Evolutionary conservation across 1,140 invertebrate species (phyloP).

Genomic region (Macrosteles quadrilineatus): DNA sequence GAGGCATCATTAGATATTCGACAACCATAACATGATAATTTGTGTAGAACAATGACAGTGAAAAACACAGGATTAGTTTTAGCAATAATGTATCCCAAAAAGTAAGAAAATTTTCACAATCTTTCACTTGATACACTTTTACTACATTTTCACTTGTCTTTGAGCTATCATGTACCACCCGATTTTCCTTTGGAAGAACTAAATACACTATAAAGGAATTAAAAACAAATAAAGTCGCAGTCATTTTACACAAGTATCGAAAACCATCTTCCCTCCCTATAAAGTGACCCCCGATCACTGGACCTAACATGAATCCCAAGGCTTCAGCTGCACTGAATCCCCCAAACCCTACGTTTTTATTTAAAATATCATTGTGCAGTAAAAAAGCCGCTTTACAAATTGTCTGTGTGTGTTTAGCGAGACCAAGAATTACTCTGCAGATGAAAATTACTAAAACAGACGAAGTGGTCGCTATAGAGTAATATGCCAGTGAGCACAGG

Average conservation of each 20-base stretch:
- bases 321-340: slow-evolving; percentile 95
- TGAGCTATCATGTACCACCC: slow-evolving; percentile 38
- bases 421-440: slow-evolving; percentile 87
- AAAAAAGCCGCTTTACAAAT: slow-evolving; percentile 88
- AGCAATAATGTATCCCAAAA: slow-evolving; percentile 60
- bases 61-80: slow-evolving; percentile 58
- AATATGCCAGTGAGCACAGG: slow-evolving; percentile 46
- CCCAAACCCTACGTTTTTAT: slow-evolving; percentile 79
- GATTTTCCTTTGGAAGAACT: slow-evolving; percentile 46
- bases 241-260: slow-evolving; percentile 53
- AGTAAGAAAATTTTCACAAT: slow-evolving; percentile 55
- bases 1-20: slow-evolving; percentile 56
- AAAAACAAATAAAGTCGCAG: slow-evolving; percentile 53
- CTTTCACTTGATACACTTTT: slow-evolving; percentile 42
- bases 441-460: slow-evolving; percentile 92
- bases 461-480: slow-evolving; percentile 72
- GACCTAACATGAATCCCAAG: slow-evolving; percentile 93
- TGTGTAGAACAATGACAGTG: slow-evolving; percentile 51
- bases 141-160: slow-evolving; percentile 23
- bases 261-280: slow-evolving; percentile 68
- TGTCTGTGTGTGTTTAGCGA: slow-evolving; percentile 84
- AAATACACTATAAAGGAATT: slow-evolving; percentile 56
- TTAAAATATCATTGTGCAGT: slow-evolving; percentile 83
- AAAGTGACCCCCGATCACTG: slow-evolving; percentile 90
- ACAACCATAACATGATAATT: slow-evolving; percentile 53